Percentiles rank a stretch among this genome's conserved stretches.
Evolutionary conservation across 1,140 invertebrate species (phyloP).

Genomic region (Liolophura sinensis): DNA sequence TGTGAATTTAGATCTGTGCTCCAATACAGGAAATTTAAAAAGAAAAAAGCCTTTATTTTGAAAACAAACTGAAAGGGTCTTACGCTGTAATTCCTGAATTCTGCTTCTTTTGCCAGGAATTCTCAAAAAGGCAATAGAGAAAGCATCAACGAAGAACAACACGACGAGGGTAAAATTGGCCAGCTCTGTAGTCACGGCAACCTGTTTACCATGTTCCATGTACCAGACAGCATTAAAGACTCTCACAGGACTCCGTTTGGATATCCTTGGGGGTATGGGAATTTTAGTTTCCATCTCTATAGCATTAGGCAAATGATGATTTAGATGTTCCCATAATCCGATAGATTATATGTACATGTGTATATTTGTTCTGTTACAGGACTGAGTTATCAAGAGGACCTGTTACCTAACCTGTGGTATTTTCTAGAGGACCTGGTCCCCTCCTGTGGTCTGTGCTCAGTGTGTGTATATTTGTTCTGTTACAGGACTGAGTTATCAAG

Average conservation of each 20-base stretch:
- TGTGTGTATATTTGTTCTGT: too few species aligned
- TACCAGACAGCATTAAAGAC: constrained; percentile 90
- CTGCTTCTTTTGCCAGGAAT: constrained; percentile 40
- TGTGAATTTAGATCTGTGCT: too few species aligned
- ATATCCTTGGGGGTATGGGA: constrained; percentile 89
- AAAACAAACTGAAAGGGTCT: neutral
- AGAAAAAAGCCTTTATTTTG: too few species aligned
- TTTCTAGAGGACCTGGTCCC: constrained; percentile 87
- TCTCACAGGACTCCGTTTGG: constrained; percentile 86
- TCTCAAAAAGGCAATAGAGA: constrained; percentile 57
- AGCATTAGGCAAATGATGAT: too few species aligned
- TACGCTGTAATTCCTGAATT: neutral
- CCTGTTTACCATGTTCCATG: constrained; percentile 83
- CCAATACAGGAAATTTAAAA: too few species aligned
- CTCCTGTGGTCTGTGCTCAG: constrained; percentile 84
- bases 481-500: too few species aligned
- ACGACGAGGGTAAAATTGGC: constrained; percentile 69
- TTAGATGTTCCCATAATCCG: too few species aligned
- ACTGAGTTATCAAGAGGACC: constrained; percentile 89
- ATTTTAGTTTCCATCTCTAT: too few species aligned
- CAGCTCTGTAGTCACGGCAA: constrained; percentile 75
- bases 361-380: too few species aligned
- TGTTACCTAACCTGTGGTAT: constrained; percentile 89
- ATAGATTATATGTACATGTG: too few species aligned
- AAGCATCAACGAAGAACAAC: constrained; percentile 47